Evolutionary conservation across 2,888 invertebrate genomes (phyloP).

Genomic region (Cephus spinipes): DNA sequence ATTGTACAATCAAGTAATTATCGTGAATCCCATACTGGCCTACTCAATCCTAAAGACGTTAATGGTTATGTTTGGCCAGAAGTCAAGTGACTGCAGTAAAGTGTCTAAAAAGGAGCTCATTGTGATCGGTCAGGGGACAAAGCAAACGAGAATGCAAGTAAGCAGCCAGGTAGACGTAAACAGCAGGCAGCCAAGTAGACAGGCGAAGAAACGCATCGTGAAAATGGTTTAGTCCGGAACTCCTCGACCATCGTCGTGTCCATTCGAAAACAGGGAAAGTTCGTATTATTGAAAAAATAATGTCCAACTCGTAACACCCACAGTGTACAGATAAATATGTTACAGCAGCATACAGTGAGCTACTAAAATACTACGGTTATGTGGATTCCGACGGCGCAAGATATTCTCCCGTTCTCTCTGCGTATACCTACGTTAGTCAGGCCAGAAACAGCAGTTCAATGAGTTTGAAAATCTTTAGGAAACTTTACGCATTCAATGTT

Average conservation of each 20-base stretch:
- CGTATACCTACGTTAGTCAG: not conserved
- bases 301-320: not conserved
- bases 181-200: not conserved
- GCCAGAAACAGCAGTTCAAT: not conserved
- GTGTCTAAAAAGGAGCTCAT: not conserved
- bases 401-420: not conserved
- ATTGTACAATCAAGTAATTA: not conserved
- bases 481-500: not conserved
- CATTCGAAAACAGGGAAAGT: not conserved
- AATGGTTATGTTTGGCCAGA: not conserved
- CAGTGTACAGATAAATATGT: not conserved
- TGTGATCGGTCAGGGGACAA: not conserved
- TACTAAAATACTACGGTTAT: conserved; percentile 9
- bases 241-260: not conserved
- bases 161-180: not conserved
- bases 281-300: not conserved
- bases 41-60: not conserved
- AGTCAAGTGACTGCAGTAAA: not conserved
- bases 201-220: not conserved
- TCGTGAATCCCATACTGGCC: not conserved
- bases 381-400: conserved; percentile 46
- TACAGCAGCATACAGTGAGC: not conserved
- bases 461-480: not conserved
- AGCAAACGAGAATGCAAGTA: not conserved
- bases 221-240: not conserved